Evolutionary conservation across 2,113 vertebrate genomes (phyloP).

Genomic region (Uria lomvia): DNA sequence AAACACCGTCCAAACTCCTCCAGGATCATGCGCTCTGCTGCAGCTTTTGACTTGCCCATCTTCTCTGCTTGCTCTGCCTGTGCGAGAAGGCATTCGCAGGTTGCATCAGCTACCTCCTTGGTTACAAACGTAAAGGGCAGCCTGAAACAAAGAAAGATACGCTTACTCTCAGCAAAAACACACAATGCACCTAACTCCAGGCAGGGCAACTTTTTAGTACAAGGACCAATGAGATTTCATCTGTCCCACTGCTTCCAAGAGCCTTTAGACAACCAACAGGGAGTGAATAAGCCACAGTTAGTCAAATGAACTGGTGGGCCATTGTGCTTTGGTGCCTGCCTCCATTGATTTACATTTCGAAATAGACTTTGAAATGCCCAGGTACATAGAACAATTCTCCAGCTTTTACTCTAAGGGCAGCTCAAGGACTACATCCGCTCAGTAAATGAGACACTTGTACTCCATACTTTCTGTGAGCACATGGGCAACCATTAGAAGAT

Average conservation of each 20-base stretch:
- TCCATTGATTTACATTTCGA: neutral
- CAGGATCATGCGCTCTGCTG: conserved; percentile 90
- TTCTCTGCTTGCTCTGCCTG: conserved; percentile 91
- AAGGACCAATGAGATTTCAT: neutral
- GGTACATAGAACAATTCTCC: neutral
- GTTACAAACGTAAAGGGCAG: conserved; percentile 95
- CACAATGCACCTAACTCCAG: neutral
- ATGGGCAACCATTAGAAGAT: neutral
- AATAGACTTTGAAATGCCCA: neutral
- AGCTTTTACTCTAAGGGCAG: neutral
- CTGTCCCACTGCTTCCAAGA: neutral
- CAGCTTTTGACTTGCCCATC: conserved; percentile 82
- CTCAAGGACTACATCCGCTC: neutral
- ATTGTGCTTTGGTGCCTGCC: neutral
- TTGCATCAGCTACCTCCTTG: conserved; percentile 94
- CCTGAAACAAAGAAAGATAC: conserved; percentile 67
- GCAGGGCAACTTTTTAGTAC: neutral
- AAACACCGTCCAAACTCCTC: conserved; percentile 98
- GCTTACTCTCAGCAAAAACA: neutral
- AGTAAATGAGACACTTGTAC: neutral
- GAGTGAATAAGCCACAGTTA: neutral
- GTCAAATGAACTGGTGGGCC: neutral
- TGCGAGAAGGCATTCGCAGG: conserved; percentile 93
- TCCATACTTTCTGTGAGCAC: neutral
- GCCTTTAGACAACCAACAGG: neutral